A percentile compares a stretch with the other conserved stretches of the same genome.
These are phyloP conservation scores for Danionella cerebrum DNA, from an alignment of 2,113 vertebrate species.

Conservation along the genomic window DNA sequence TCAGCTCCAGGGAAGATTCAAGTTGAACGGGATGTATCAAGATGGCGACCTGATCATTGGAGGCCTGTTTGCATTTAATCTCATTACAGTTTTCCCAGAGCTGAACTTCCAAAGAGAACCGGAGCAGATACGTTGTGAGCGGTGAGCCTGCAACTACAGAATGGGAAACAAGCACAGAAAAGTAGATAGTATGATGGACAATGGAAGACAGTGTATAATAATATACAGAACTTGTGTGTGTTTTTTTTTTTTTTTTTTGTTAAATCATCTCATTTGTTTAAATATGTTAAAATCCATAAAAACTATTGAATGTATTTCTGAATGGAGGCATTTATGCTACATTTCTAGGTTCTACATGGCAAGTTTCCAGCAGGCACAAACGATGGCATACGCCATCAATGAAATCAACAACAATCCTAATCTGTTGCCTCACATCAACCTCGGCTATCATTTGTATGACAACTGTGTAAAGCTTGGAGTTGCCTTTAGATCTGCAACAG, in stretches of 20 bases:
- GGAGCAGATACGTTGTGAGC: slow-evolving; percentile 36
- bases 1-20: slow-evolving; percentile 37
- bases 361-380: slow-evolving; percentile 37
- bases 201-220: too few relatives aligned
- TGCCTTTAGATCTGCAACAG: slow-evolving; percentile 40
- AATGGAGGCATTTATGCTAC: not conserved
- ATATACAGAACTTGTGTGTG: not conserved
- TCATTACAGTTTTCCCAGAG: slow-evolving; percentile 4
- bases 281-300: not conserved
- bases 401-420: slow-evolving; percentile 42
- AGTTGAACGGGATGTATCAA: slow-evolving; percentile 44
- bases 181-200: not conserved
- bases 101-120: slow-evolving; percentile 15
- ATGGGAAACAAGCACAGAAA: not conserved
- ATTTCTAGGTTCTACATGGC: slow-evolving; percentile 19
- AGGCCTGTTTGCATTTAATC: slow-evolving; percentile 50
- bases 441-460: slow-evolving; percentile 38
- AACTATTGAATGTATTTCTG: not conserved
- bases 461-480: slow-evolving; percentile 41
- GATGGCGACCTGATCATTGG: slow-evolving; percentile 47
- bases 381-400: slow-evolving; percentile 47
- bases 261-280: not conserved
- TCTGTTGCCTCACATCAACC: slow-evolving; percentile 43
- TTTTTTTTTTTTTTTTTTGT: too few relatives aligned
- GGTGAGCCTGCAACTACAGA: slow-evolving; percentile 24